phyloP scores from a whole-genome alignment of 2,888 invertebrate species.

The Aporophyla lueneburgensis region DNA sequence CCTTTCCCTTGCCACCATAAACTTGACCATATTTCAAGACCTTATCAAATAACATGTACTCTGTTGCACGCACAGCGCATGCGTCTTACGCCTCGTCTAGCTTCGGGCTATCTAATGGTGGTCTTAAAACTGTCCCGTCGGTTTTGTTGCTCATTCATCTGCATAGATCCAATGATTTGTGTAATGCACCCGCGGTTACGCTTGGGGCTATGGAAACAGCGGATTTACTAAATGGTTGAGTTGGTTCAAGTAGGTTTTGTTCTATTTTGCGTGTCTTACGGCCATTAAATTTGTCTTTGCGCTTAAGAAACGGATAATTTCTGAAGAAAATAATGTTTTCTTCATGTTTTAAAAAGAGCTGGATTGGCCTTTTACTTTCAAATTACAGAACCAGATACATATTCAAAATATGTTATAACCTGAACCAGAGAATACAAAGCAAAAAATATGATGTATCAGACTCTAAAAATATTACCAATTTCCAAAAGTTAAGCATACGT shows the following conservation, averaged over 20 bases:
- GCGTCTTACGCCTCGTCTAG: slow-evolving; percentile 11
- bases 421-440: not conserved
- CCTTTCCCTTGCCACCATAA: slow-evolving; percentile 16
- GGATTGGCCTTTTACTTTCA: not conserved
- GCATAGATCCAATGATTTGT: slow-evolving; percentile 67
- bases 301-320: not conserved
- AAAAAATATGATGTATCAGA: not conserved
- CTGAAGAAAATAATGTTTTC: not conserved
- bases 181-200: slow-evolving; percentile 65
- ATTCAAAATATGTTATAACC: not conserved
- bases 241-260: not conserved
- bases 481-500: not conserved
- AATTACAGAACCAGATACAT: not conserved
- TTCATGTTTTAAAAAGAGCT: not conserved
- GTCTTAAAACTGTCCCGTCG: slow-evolving; percentile 58
- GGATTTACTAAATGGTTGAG: slow-evolving; percentile 19
- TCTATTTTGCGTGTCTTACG: not conserved
- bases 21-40: not conserved
- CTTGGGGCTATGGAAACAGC: slow-evolving; percentile 45
- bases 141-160: slow-evolving; percentile 62
- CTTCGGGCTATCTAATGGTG: slow-evolving; percentile 43
- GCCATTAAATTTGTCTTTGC: not conserved
- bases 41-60: slow-evolving; percentile 26
- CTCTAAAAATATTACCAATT: not conserved
- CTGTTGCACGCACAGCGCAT: slow-evolving; percentile 10